Evolutionary conservation across 2,797 vertebrate genomes (phyloP).

Genomic region (Apodemus agrarius): DNA sequence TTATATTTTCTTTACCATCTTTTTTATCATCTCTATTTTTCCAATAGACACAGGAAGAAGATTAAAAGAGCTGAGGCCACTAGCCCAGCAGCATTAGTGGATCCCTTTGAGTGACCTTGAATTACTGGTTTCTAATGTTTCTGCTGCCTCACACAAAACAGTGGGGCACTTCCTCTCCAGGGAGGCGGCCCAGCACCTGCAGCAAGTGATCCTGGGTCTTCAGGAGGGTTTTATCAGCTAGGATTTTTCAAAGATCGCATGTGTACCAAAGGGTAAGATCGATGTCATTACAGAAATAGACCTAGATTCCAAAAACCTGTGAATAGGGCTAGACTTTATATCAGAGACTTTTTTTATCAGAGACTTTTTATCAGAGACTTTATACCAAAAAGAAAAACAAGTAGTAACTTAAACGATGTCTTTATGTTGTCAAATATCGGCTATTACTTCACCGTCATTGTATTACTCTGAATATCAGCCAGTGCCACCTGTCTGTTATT

Average conservation of each 20-base stretch:
- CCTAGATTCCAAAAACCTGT: conserved; percentile 34
- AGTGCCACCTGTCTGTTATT: neutral
- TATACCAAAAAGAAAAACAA: neutral
- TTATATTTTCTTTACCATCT: conserved; percentile 55
- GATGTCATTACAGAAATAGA: conserved; percentile 11
- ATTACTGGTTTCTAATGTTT: conserved; percentile 50
- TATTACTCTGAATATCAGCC: conserved; percentile 7
- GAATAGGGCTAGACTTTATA: neutral
- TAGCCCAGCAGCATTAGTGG: conserved; percentile 3
- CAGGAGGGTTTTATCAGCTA: neutral
- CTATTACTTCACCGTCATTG: conserved; percentile 6
- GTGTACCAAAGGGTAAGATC: conserved; percentile 6
- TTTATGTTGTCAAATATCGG: neutral
- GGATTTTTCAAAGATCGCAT: conserved; percentile 50
- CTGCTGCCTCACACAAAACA: conserved; percentile 40
- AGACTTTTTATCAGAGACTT: neutral
- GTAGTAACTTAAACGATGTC: neutral
- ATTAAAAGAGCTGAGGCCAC: conserved; percentile 53
- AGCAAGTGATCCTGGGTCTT: neutral
- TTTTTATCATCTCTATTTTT: conserved; percentile 55
- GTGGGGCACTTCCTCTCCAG: neutral
- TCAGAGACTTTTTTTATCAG: neutral
- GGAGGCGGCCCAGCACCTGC: neutral
- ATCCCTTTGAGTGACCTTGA: conserved; percentile 52
- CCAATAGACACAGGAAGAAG: conserved; percentile 53